Evolutionary conservation across 2,797 vertebrate genomes (phyloP), one percentile per base, ranked within the genome.

Genomic region (Babyrousa celebensis): DNA sequence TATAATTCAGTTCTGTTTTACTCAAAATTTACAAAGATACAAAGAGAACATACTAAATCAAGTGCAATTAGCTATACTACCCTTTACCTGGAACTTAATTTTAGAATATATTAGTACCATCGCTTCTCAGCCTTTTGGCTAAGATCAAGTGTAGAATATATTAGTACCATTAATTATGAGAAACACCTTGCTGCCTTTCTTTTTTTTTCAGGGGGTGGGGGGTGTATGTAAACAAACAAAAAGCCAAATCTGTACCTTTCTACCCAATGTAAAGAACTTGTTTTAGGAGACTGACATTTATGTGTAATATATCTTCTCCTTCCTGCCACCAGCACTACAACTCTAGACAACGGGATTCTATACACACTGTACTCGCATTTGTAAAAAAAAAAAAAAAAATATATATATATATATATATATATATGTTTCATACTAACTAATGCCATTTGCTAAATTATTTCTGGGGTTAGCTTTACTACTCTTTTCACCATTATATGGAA

Each of bases 401-500:
- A 86, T 1, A n/a, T n/a, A n/a, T n/a, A n/a, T n/a, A n/a, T n/a
- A n/a, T n/a, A n/a, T n/a, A n/a, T 3, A 36, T 36, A 36, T 80
- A 16, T 43, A 78, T 32, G 25, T 74, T 88, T 89, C 94, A 83
- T 1, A 85, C 2, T 52, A 89, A 82, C 7, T 77, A 80, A 68
- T 79, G 23, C 16, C 74, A 85, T 65, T 86, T 94, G 91, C 48
- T 43, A 91, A 23, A 75, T 92, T 93, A 92, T 54, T 82, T 89
- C 77, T 83, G 85, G 25, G 88, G 20, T 56, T 32, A 84, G 20
- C 84, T 92, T 79, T 80, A 95, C 54, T 78, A 72, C 87, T 72
- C 15, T 56, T 96, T 36, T 63, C 23, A 91, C 60, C 10, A 77
- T 40, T 74, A n/a, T 40, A 85, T 83, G 85, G 63, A 91, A 95